Evolutionary conservation across 2,113 vertebrate species (phyloP).

Genomic region (Larimichthys polyactis): DNA sequence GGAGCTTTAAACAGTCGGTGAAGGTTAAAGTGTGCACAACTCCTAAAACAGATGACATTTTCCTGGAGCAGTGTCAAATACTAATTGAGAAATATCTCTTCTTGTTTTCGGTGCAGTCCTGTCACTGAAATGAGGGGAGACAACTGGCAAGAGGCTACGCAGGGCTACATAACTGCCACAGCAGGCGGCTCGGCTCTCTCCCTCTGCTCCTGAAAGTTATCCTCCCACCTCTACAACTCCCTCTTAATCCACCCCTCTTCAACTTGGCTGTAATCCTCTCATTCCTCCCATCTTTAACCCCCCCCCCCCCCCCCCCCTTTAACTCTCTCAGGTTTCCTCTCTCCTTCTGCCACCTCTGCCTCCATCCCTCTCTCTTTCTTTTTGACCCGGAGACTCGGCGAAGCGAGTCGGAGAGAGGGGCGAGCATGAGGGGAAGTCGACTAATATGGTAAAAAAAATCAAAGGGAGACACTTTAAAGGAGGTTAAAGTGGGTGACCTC

Average conservation of each 20-base stretch:
- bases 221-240: slow-evolving; percentile 54
- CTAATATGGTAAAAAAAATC: slow-evolving; percentile 79
- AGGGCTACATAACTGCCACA: slow-evolving; percentile 65
- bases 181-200: slow-evolving; percentile 57
- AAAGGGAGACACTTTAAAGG: slow-evolving; percentile 49
- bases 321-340: slow-evolving; percentile 30
- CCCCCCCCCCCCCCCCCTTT: no score
- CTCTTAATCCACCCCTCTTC: slow-evolving; percentile 44
- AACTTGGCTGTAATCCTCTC: slow-evolving; percentile 54
- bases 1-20: not conserved
- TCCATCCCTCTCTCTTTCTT: slow-evolving; percentile 26
- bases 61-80: not conserved
- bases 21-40: slow-evolving; percentile 7
- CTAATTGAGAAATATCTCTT: slow-evolving; percentile 14
- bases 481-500: slow-evolving; percentile 41
- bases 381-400: slow-evolving; percentile 20
- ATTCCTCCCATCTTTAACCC: slow-evolving; percentile 43
- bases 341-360: slow-evolving; percentile 13
- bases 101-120: not conserved
- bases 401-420: slow-evolving; percentile 41
- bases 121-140: slow-evolving; percentile 56
- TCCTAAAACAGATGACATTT: not conserved
- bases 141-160: slow-evolving; percentile 60
- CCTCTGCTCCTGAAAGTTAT: slow-evolving; percentile 69
- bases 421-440: slow-evolving; percentile 43